Evolutionary conservation across 2,113 vertebrate species (phyloP).

Genomic region (Corythaeola cristata): DNA sequence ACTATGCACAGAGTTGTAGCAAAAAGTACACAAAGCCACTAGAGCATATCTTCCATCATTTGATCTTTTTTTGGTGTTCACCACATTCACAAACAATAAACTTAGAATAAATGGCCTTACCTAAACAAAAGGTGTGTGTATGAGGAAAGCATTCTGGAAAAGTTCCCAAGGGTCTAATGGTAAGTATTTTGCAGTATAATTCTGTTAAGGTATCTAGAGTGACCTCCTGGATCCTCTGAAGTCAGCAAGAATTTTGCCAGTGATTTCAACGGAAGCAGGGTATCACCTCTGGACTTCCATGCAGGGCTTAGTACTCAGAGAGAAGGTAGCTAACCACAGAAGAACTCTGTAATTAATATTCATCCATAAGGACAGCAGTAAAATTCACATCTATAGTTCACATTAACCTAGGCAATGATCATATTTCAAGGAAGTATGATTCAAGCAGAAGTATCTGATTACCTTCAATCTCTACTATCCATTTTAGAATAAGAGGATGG

Average conservation of each 20-base stretch:
- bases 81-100: background rate
- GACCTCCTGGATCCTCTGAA: background rate
- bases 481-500: background rate
- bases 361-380: background rate
- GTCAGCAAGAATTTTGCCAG: background rate
- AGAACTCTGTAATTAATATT: background rate
- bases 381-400: background rate
- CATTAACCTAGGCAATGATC: background rate
- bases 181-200: background rate
- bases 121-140: background rate
- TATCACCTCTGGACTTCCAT: background rate
- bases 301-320: background rate
- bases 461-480: background rate
- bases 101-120: background rate
- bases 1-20: background rate
- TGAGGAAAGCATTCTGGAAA: background rate
- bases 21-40: background rate
- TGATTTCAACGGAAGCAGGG: background rate
- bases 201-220: background rate
- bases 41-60: background rate
- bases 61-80: background rate
- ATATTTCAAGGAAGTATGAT: background rate
- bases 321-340: background rate
- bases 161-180: background rate
- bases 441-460: background rate